These are phyloP conservation scores for Sparidentex hasta DNA, from an alignment of 2,797 vertebrate genomes.

Conservation along the genomic window DNA sequence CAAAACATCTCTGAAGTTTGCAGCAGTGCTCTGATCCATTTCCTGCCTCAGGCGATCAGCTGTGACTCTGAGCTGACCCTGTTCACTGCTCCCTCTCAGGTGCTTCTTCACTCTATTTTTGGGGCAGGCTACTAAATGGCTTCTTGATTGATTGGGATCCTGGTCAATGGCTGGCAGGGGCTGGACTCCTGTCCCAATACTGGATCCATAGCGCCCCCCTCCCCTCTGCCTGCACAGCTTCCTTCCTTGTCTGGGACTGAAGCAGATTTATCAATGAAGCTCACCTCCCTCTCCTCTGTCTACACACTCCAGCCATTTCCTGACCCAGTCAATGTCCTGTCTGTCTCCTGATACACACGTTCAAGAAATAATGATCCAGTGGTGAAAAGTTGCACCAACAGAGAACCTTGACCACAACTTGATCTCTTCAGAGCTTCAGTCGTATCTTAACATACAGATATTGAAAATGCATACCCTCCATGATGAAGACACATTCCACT, in stretches of 20 bases:
- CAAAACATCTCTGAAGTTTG: constrained; percentile 27
- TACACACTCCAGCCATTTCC: constrained; percentile 73
- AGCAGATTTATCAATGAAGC: constrained; percentile 69
- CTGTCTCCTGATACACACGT: constrained; percentile 63
- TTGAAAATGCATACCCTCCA: no score
- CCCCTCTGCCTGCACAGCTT: constrained; percentile 43
- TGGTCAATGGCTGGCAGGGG: constrained; percentile 83
- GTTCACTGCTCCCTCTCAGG: constrained; percentile 52
- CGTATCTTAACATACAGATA: background rate
- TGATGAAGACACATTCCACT: background rate
- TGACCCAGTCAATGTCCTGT: constrained; percentile 78
- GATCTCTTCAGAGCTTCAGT: background rate
- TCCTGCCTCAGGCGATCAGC: constrained; percentile 46
- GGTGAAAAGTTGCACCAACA: constrained; percentile 18
- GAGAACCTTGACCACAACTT: constrained; percentile 1
- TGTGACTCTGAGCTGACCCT: constrained; percentile 56
- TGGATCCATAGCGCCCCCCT: constrained; percentile 76
- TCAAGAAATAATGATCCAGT: constrained; percentile 42
- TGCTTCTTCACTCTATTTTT: constrained; percentile 79
- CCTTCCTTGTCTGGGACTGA: constrained; percentile 60
- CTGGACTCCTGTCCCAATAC: constrained; percentile 76
- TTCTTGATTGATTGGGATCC: constrained; percentile 83
- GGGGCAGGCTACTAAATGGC: constrained; percentile 73
- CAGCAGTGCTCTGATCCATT: constrained; percentile 34
- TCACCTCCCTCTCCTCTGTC: constrained; percentile 61